Conservation (phyloP, 2,888 invertebrate species). For the Ennomos fuscantarius region DNA sequence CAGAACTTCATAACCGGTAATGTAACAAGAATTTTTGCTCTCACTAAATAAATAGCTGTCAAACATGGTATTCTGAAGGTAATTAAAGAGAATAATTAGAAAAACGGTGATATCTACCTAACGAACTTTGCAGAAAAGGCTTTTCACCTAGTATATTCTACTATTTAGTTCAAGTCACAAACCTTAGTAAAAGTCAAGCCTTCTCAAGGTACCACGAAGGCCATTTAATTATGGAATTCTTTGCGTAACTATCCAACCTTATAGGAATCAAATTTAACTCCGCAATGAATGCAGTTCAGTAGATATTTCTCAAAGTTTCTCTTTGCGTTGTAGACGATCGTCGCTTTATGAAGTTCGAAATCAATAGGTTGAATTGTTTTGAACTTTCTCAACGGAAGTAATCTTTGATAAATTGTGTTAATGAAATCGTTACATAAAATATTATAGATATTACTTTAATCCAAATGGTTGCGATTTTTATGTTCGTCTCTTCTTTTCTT, state of each 20-base stretch:
- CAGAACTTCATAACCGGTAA: too few relatives aligned
- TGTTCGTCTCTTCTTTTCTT: too few relatives aligned
- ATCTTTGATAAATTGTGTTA: slow-evolving; percentile 7
- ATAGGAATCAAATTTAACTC: slow-evolving; percentile 1
- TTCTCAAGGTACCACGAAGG: not conserved
- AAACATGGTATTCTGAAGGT: too few relatives aligned
- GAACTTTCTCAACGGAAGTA: slow-evolving; percentile 1
- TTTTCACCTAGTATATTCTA: not conserved
- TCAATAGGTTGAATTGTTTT: slow-evolving; percentile 1
- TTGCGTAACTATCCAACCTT: not conserved
- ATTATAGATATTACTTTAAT: too few relatives aligned
- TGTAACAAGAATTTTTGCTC: too few relatives aligned
- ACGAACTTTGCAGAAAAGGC: too few relatives aligned
- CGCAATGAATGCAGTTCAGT: slow-evolving; percentile 9
- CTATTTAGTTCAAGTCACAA: not conserved
- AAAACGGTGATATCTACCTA: too few relatives aligned
- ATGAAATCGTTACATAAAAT: slow-evolving; percentile 3
- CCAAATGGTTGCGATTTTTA: too few relatives aligned
- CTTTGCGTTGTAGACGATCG: slow-evolving; percentile 1
- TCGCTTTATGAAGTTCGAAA: not conserved
- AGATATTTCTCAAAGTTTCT: slow-evolving; percentile 4
- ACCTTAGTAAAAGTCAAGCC: not conserved
- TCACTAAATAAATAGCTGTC: too few relatives aligned
- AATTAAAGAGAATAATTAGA: too few relatives aligned
- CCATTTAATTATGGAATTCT: not conserved